phyloP scores from a whole-genome alignment of 2,888 invertebrate genomes.

The Zootermopsis nevadensis region DNA sequence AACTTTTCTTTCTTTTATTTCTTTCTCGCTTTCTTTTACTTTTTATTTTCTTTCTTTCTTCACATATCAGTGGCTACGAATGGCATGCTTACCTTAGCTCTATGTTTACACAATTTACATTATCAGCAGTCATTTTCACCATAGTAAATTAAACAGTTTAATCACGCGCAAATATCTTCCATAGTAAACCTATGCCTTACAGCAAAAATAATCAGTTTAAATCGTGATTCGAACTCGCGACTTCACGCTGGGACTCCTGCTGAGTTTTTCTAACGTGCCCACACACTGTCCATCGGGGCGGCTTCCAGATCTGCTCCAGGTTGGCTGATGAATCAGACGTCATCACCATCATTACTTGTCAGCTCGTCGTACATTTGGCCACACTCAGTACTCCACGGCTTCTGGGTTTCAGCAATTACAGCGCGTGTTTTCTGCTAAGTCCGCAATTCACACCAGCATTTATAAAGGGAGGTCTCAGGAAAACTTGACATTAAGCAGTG shows the following conservation, averaged over 20 bases:
- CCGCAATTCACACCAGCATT: background rate
- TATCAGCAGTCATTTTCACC: no score
- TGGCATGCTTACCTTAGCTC: no score
- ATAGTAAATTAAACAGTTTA: no score
- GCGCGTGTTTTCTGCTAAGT: background rate
- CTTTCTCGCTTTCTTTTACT: no score
- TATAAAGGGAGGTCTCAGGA: background rate
- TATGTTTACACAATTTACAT: no score
- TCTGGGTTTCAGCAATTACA: background rate
- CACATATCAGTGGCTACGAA: no score
- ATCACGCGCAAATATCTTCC: no score
- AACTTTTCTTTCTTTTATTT: no score
- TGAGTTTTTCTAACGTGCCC: slow-evolving; percentile 1
- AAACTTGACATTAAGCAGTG: background rate
- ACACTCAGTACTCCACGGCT: background rate
- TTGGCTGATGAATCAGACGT: background rate
- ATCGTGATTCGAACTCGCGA: slow-evolving; percentile 1
- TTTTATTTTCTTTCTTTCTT: no score
- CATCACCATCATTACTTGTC: background rate
- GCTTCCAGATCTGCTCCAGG: background rate
- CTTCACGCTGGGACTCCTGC: background rate
- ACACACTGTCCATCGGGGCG: background rate
- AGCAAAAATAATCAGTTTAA: background rate
- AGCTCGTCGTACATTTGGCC: background rate
- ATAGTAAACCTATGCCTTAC: background rate